Evolutionary conservation across 2,888 invertebrate species (phyloP), one percentile per base, ranked within the genome.

Genomic region (Ligdia adustata): DNA sequence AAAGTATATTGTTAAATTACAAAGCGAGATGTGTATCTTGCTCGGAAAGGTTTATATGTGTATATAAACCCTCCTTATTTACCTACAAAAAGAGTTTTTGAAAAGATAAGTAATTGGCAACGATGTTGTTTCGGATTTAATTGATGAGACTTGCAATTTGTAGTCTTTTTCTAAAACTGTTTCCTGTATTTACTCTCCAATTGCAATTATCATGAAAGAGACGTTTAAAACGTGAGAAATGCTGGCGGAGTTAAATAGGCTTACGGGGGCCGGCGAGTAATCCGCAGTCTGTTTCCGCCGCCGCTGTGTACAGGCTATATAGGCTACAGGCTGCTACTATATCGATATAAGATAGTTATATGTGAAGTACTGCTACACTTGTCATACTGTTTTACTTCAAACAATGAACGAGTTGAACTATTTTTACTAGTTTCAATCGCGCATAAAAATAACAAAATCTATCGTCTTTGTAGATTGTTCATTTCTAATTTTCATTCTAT

Each of bases 231-330:
- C 29, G 59, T 56, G 62, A 66, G 67, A 68, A 69, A 69, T 66
- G 65, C 48, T 60, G 61, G 56, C 50, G 44, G 60, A 62, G 60
- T 68, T 61, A 52, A 53, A 55, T 68, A 69, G 68, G 72, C 70
- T 76, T 69, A 75, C 80, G 79, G 84, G 85, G 83, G 82, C 75
- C 75, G 74, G 69, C 76, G 76, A 71, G 68, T 78, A 79, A 80
- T 77, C 76, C 73, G 80, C 83, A 86, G 84, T 79, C 82, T 81
- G 80, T 82, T 82, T 81, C 79, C 80, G 83, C 66, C 70, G 80
- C 81, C 88, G 88, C 84, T 72, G 79, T 88, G 86, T 87, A 86
- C 85, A 27, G 4, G n/a, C n/a, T n/a, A n/a, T 16, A 16, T 5
- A 85, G 82, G 82, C 75, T 75, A 81, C 80, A 72, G 70, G 34